Percentiles rank a stretch among this genome's conserved stretches.
Conservation (phyloP, 2,797 vertebrate genomes). For the Intellagama lesueurii region DNA sequence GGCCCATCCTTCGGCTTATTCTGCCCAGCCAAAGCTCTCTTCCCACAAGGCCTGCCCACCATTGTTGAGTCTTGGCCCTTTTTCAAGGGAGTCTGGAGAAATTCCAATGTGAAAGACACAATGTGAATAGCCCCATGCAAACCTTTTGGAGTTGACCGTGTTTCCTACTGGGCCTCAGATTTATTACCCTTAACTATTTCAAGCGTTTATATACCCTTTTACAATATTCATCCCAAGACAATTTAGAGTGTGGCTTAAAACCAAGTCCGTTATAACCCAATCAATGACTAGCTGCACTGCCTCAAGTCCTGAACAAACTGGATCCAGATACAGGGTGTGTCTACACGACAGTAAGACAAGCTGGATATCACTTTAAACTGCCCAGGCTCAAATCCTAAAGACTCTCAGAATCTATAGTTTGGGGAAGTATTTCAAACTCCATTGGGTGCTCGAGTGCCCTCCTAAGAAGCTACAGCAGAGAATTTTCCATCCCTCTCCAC, state of each 20-base stretch:
- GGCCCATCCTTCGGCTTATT: not conserved
- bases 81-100: too few relatives aligned
- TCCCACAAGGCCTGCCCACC: too few relatives aligned
- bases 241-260: not conserved
- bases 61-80: too few relatives aligned
- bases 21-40: too few relatives aligned
- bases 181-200: not conserved
- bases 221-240: not conserved
- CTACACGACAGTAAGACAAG: too few relatives aligned
- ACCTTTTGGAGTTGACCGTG: not conserved
- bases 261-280: not conserved
- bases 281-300: not conserved
- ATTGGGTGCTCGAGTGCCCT: too few relatives aligned
- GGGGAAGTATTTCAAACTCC: too few relatives aligned
- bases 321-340: not conserved
- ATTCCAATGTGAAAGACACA: not conserved
- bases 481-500: too few relatives aligned
- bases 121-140: not conserved
- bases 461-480: too few relatives aligned
- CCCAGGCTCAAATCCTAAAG: too few relatives aligned
- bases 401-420: too few relatives aligned
- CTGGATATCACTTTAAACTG: too few relatives aligned
- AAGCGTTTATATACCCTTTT: not conserved
- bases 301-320: not conserved
- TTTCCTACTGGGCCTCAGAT: not conserved